Base-by-base conservation (phyloP, 2,113 vertebrate genomes). In the Equus przewalskii region DNA sequence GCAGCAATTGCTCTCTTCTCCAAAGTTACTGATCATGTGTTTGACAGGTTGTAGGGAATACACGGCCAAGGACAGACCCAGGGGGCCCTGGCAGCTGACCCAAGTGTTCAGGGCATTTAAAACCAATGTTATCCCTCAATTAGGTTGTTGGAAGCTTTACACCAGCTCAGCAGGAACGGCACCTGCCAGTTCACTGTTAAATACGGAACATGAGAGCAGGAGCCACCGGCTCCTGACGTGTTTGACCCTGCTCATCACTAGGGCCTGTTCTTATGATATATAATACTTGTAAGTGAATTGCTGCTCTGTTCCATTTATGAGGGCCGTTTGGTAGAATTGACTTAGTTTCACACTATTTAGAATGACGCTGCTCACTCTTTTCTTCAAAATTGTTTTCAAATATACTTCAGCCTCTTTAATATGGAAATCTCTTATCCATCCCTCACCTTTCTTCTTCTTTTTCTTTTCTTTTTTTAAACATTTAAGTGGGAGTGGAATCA, bases 141-240 rank as follows among this genome's bases (percentile, higher is more conserved):
- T 58, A 60, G 24, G 56, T 28, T 33, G 60, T 36, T 64, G 84
- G 81, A 93, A 64, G 95, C 87, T 96, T 89, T 64, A 64, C 46
- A 76, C 51, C 26, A 24, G 95, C 72, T 85, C 56, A n/a, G 65
- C 36, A 88, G 67, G 36, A 58, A 54, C 18, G 56, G 46, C 86
- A 79, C 83, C 86, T 67, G 89, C 78, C 72, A 21, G 80, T 10
- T 67, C 36, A 6, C n/a, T 75, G n/a, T 73, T 64, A 86, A 94
- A 78, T 86, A 73, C 15, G 93, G 96, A 75, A 73, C 89, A 62
- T 0, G 2, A 18, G 44, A 87, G 58, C 79, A 44, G 62, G 49
- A 33, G 51, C 19, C n/a, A 12, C 33, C 19, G 30, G 62, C 6
- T 85, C 16, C 44, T 82, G 67, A 33, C 24, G 46, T 1, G 1